Evolutionary conservation across 2,113 vertebrate genomes (phyloP).

Genomic region (Ranitomeya variabilis): DNA sequence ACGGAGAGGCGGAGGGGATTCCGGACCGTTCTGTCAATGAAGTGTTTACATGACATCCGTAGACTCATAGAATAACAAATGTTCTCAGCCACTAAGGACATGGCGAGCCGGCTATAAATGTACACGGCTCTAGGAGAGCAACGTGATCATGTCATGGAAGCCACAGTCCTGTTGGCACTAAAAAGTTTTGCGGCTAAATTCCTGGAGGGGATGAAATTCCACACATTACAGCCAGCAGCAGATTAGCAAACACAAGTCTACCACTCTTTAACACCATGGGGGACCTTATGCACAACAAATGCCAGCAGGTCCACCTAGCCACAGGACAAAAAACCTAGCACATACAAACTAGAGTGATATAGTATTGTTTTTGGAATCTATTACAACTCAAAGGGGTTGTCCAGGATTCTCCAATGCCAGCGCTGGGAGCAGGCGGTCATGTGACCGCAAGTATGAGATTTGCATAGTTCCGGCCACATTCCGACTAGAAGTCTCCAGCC

Average conservation of each 20-base stretch:
- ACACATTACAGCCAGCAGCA: neutral
- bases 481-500: no score
- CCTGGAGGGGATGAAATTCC: slow-evolving; percentile 9
- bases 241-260: neutral
- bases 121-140: neutral
- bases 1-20: neutral
- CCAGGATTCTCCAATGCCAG: no score
- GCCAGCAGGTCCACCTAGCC: neutral
- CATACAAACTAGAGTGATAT: neutral
- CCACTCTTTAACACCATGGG: neutral
- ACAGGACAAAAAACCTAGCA: neutral
- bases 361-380: neutral
- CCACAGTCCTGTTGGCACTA: neutral
- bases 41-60: slow-evolving; percentile 17
- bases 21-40: neutral
- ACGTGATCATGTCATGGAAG: neutral
- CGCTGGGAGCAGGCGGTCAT: no score
- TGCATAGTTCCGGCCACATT: no score
- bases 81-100: neutral
- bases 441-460: no score
- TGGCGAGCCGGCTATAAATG: neutral
- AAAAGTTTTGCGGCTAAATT: neutral
- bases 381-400: no score
- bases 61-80: slow-evolving; percentile 3
- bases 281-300: neutral